Evolutionary conservation across 2,888 invertebrate species (phyloP), one percentile per base, ranked within the genome.

Genomic region (Panzeria rudis): DNA sequence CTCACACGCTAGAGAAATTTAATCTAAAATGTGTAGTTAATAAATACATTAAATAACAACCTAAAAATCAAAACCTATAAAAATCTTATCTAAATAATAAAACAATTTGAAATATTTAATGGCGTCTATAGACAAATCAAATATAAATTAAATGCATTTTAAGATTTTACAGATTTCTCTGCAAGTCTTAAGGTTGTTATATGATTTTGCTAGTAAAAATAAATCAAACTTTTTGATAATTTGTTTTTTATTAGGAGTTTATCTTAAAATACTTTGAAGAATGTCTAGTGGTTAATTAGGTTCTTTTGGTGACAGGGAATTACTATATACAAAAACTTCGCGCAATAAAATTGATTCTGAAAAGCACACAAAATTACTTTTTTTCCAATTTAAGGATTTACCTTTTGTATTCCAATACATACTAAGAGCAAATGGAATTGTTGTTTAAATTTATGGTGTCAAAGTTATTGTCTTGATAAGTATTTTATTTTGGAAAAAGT

Each of bases 31-130:
- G 11, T 56, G 9, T 20, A 72, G 59, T 69, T 54, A 72, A 72
- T 44, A 72, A 72, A 72, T 44, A 11, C 61, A 25, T 50, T 73
- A 25, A 59, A 54, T 23, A 32, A 47, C 35, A 38, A 50, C 5
- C n/a, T 20, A 50, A 62, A 73, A 38, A 38, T 0, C 5, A 15
- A 41, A 59, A 29, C 29, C 20, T 20, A 59, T 44, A 52, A 47
- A 62, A 52, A 52, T 50, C 6, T 61, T 61, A 73, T 72, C 72
- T 20, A 3, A 44, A 44, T 25, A 64, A 32, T 32, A 59, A 72
- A 59, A 59, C 17, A 61, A 72, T 35, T 62, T 62, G 13, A 13
- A 50, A 29, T 32, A 17, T 56, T 54, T 54, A 38, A n/a, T 69
- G 68, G n/a, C 11, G 25, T 32, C 59, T 32, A 29, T 15, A n/a